phyloP scores from a whole-genome alignment of 1,140 invertebrate species.

The Calephelis nemesis region DNA sequence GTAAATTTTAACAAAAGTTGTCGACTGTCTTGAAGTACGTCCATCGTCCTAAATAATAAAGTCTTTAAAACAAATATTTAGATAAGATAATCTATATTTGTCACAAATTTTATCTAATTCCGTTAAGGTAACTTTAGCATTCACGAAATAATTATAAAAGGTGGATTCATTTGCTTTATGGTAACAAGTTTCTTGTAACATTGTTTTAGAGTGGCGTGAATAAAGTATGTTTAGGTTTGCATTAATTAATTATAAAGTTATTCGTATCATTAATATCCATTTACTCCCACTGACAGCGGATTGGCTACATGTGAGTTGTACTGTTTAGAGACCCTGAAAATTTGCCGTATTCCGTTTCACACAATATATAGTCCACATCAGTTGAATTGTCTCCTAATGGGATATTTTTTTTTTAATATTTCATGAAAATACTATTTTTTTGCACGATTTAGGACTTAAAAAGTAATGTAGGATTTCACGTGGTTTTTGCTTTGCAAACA shows the following conservation, averaged over 20 bases:
- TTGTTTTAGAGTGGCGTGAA: neutral
- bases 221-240: slow-evolving; percentile 6
- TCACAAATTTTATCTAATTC: too few species aligned
- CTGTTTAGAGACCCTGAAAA: slow-evolving; percentile 16
- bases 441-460: neutral
- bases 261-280: slow-evolving; percentile 15
- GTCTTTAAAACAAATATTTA: too few species aligned
- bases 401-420: neutral
- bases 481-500: neutral
- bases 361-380: neutral
- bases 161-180: neutral
- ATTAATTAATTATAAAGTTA: slow-evolving; percentile 15
- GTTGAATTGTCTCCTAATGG: neutral
- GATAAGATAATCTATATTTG: too few species aligned
- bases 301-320: slow-evolving; percentile 12
- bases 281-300: slow-evolving; percentile 10
- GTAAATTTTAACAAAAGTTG: too few species aligned
- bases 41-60: too few species aligned
- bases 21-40: too few species aligned
- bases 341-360: slow-evolving; percentile 7
- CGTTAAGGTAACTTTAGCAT: too few species aligned
- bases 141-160: too few species aligned
- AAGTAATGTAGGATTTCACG: neutral
- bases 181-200: neutral
- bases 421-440: neutral